A percentile compares a stretch with the other conserved stretches of the same genome.
Conservation (phyloP, 2,888 invertebrate genomes). For the Campoletis raptor region DNA sequence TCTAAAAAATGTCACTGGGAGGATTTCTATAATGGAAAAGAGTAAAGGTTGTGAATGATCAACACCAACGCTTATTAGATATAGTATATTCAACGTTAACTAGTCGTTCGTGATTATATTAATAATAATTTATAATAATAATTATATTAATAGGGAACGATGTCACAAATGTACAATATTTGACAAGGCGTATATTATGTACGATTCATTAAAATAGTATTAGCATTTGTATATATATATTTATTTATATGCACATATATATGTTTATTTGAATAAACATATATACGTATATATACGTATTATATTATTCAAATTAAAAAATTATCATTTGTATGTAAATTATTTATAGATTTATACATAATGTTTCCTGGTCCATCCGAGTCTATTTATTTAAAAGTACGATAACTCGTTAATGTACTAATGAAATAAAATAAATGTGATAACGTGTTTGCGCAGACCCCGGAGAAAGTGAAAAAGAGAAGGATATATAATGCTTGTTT, state of each 20-base stretch:
- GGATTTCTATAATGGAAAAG: background rate
- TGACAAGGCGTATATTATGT: constrained; percentile 77
- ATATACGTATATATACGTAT: constrained; percentile 61
- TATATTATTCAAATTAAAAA: constrained; percentile 45
- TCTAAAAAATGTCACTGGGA: background rate
- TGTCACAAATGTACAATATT: constrained; percentile 80
- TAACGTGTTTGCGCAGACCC: background rate
- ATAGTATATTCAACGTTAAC: constrained; percentile 79
- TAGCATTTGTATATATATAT: constrained; percentile 65
- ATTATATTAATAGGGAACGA: constrained; percentile 75
- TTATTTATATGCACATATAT: constrained; percentile 58
- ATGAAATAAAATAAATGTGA: constrained; percentile 37
- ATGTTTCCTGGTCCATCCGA: constrained; percentile 71
- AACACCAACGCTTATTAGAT: constrained; percentile 74
- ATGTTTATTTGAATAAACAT: constrained; percentile 52
- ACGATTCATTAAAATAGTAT: constrained; percentile 74
- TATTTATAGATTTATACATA: constrained; percentile 70
- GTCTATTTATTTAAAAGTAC: constrained; percentile 55
- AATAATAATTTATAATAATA: constrained; percentile 69
- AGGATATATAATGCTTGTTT: constrained; percentile 18
- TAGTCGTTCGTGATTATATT: constrained; percentile 74
- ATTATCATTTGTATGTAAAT: constrained; percentile 58
- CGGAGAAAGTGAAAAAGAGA: constrained; percentile 4
- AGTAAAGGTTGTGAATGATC: constrained; percentile 20
- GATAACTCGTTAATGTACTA: constrained; percentile 21